phyloP scores from a whole-genome alignment of 2,113 vertebrate genomes.

The Rhinolophus sinicus region DNA sequence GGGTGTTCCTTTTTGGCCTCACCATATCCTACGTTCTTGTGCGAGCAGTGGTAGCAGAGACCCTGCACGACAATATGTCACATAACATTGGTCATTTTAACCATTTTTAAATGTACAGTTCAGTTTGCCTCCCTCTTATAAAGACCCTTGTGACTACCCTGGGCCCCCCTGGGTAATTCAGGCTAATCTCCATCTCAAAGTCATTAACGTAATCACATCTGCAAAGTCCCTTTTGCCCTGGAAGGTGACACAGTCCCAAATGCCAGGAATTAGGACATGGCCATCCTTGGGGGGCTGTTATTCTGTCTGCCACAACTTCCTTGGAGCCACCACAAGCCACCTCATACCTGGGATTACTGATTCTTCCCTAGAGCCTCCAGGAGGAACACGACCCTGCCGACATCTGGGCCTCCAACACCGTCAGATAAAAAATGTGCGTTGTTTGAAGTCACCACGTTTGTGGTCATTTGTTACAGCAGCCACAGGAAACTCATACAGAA shows the following conservation, averaged over 20 bases:
- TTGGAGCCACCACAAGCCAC: not conserved
- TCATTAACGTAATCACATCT: not conserved
- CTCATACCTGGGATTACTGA: accelerated
- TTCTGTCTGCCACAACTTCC: not conserved
- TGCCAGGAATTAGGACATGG: not conserved
- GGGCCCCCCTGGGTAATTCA: not conserved
- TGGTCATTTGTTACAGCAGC: not conserved
- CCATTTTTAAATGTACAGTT: not conserved
- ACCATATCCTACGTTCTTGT: no score
- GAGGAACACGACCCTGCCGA: not conserved
- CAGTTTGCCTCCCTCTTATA: not conserved
- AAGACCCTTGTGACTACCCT: not conserved
- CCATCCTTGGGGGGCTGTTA: not conserved
- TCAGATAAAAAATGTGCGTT: not conserved
- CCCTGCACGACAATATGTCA: no score
- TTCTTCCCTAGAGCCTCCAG: not conserved
- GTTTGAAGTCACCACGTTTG: accelerated
- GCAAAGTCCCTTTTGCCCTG: not conserved
- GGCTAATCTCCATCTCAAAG: not conserved
- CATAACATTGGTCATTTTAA: no score
- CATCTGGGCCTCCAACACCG: not conserved
- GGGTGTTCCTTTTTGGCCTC: no score
- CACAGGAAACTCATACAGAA: not conserved
- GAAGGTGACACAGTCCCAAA: not conserved
- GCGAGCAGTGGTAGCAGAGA: no score